Evolutionary conservation across 2,113 vertebrate genomes (phyloP).

Genomic region (Podiceps cristatus): DNA sequence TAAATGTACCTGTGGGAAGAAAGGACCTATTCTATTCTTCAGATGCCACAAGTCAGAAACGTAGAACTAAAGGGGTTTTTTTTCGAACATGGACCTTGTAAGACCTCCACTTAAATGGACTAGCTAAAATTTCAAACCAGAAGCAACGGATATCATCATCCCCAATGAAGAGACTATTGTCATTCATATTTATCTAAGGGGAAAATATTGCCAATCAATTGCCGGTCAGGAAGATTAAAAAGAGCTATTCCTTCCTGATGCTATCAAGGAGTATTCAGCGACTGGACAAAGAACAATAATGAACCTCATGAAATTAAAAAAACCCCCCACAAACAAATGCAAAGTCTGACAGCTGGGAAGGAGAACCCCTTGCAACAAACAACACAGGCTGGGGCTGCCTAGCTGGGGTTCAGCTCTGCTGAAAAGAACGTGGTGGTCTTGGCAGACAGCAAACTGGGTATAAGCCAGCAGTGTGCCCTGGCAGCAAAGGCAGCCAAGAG

Average conservation of each 20-base stretch:
- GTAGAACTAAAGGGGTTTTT: background rate
- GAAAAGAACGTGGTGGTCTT: background rate
- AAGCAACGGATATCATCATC: background rate
- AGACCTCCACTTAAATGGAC: background rate
- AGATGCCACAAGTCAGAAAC: background rate
- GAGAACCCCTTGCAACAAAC: background rate
- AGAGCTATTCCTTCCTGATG: background rate
- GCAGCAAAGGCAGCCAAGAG: background rate
- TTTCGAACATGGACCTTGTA: background rate
- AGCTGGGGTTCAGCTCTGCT: background rate
- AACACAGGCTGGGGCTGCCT: background rate
- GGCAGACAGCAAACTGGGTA: background rate
- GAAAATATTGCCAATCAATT: background rate
- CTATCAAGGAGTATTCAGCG: background rate
- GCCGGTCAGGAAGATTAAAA: background rate
- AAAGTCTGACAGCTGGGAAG: background rate
- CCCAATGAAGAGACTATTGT: background rate
- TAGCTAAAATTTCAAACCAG: background rate
- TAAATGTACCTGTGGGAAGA: background rate
- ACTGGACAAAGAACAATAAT: background rate
- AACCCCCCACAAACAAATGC: no score
- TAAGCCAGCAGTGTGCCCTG: background rate
- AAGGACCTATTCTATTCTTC: background rate
- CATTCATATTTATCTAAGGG: background rate
- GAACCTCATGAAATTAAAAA: background rate